Evolutionary conservation across 2,888 invertebrate species (phyloP).

Genomic region (Stegana nigrithorax): DNA sequence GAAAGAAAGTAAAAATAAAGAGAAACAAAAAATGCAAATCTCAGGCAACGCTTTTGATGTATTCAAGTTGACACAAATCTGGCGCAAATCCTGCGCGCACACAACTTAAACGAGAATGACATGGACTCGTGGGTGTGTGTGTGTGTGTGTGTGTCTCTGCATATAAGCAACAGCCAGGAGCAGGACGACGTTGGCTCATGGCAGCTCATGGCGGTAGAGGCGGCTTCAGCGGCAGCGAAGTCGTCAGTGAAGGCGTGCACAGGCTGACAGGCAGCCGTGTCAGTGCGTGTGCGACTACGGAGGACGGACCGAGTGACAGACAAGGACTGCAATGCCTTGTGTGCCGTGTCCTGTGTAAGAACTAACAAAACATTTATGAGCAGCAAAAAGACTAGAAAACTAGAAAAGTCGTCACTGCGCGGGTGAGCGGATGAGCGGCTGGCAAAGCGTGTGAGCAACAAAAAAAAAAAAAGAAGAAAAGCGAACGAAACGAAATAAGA

Average conservation of each 20-base stretch:
- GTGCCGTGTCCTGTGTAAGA: background rate
- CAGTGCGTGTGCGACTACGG: too few relatives aligned
- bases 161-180: background rate
- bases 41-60: conserved; percentile 53
- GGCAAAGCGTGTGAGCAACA: background rate
- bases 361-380: conserved; percentile 48
- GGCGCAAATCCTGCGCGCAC: conserved; percentile 51
- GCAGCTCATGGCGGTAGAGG: background rate
- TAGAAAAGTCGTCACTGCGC: background rate
- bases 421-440: background rate
- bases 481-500: conserved; percentile 21
- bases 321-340: conserved; percentile 4
- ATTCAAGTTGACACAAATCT: conserved; percentile 62
- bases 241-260: too few relatives aligned
- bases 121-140: conserved; percentile 25
- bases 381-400: conserved; percentile 39
- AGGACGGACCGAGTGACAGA: background rate
- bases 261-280: background rate
- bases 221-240: too few relatives aligned
- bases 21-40: conserved; percentile 41
- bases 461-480: background rate
- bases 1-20: background rate
- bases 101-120: conserved; percentile 49
- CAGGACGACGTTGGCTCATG: background rate
- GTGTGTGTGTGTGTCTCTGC: too few relatives aligned